Conservation (phyloP, 2,888 invertebrate species). For the Neuroscelio doddi region DNA sequence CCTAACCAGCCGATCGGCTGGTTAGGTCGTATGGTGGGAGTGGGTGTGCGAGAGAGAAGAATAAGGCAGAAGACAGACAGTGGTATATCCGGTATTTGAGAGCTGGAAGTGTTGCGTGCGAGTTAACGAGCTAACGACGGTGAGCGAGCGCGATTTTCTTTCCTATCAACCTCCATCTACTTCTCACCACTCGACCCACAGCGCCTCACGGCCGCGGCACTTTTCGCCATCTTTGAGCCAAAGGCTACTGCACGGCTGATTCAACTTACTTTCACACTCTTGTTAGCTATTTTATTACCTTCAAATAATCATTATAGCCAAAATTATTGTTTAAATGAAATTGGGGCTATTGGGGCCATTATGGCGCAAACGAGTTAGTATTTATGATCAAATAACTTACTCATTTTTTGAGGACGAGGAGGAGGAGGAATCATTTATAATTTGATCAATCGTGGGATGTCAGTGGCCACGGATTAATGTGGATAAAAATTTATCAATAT, state of each 20-base stretch:
- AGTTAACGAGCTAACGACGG: constrained; percentile 72
- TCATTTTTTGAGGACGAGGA: too few relatives aligned
- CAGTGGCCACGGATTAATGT: too few relatives aligned
- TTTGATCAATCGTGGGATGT: too few relatives aligned
- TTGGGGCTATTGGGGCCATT: too few relatives aligned
- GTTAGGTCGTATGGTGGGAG: constrained; percentile 14
- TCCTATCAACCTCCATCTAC: constrained; percentile 71
- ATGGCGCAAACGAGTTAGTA: too few relatives aligned
- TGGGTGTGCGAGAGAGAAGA: constrained; percentile 32
- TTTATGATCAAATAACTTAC: too few relatives aligned
- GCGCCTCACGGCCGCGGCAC: constrained; percentile 46
- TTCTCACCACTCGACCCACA: constrained; percentile 62
- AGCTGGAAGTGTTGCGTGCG: constrained; percentile 72
- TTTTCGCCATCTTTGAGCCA: constrained; percentile 45
- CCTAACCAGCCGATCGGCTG: constrained; percentile 51
- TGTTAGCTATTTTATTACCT: not conserved
- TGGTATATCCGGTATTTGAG: constrained; percentile 70
- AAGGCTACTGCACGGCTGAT: constrained; percentile 29
- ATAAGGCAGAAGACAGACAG: constrained; percentile 55
- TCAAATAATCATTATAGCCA: too few relatives aligned
- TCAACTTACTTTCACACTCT: constrained; percentile 14
- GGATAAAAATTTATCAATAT: too few relatives aligned
- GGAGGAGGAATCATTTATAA: too few relatives aligned
- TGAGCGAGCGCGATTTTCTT: constrained; percentile 71
- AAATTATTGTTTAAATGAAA: too few relatives aligned